These are phyloP conservation scores for Dasyprocta punctata DNA, from an alignment of 2,113 vertebrate species.

Conservation along the genomic window DNA sequence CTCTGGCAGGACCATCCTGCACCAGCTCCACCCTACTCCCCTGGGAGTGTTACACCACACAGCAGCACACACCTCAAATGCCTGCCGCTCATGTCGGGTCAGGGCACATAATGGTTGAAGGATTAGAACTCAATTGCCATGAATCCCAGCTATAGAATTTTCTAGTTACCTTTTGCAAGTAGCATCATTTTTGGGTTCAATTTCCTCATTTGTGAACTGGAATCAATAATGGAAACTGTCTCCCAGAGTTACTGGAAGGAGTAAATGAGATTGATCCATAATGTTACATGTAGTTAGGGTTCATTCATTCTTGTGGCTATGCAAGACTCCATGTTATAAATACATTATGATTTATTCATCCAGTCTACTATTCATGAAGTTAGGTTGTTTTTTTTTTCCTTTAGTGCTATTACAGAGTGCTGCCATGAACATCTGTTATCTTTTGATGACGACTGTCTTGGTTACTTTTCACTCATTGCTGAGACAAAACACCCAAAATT, in stretches of 20 bases:
- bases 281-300: not conserved
- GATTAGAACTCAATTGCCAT: not conserved
- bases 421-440: not conserved
- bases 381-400: not conserved
- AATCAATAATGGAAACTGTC: not conserved
- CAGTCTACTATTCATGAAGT: not conserved
- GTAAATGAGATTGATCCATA: not conserved
- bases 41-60: not conserved
- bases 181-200: not conserved
- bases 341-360: not conserved
- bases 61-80: not conserved
- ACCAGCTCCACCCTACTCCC: not conserved
- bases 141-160: not conserved
- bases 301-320: not conserved
- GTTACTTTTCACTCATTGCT: too few relatives aligned
- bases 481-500: too few relatives aligned
- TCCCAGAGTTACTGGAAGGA: not conserved
- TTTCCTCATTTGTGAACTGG: not conserved
- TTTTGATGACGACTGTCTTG: conserved; percentile 31
- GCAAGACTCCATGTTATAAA: not conserved
- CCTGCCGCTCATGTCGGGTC: not conserved
- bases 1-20: not conserved
- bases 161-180: not conserved
- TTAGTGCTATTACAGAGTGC: not conserved
- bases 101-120: not conserved